Conservation (phyloP, 2,888 invertebrate genomes). For the Copidosoma aretas region DNA sequence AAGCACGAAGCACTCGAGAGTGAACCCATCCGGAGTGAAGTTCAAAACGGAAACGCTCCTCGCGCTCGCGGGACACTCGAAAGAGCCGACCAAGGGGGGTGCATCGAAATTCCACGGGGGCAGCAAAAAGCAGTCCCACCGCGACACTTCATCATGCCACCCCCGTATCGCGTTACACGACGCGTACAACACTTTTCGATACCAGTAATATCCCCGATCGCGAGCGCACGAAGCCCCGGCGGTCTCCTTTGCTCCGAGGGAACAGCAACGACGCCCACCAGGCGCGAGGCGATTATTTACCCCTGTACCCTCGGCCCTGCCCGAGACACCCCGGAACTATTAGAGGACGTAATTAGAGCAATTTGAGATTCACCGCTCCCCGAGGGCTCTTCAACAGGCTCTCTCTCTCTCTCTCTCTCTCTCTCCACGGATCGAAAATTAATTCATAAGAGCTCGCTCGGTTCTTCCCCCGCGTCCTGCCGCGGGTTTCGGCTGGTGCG, state of each 20-base stretch:
- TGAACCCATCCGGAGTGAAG: no score
- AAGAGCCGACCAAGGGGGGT: neutral
- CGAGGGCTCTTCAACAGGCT: no score
- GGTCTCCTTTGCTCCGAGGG: neutral
- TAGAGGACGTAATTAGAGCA: slow-evolving; percentile 22
- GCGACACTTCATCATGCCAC: no score
- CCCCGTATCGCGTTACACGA: neutral
- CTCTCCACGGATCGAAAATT: no score
- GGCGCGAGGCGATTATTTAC: slow-evolving; percentile 16
- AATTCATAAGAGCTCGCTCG: neutral
- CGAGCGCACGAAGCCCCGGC: neutral
- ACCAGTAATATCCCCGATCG: neutral
- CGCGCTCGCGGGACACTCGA: no score
- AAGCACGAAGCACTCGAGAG: no score
- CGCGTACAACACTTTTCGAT: no score
- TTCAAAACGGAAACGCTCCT: no score
- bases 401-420: neutral
- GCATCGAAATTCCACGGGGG: slow-evolving; percentile 12
- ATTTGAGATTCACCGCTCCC: slow-evolving; percentile 12
- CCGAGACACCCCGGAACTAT: slow-evolving; percentile 10
- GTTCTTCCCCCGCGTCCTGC: no score
- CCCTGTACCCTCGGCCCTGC: neutral
- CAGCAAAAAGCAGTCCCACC: neutral
- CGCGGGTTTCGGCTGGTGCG: no score
- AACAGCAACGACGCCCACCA: no score